These are phyloP conservation scores for Setipinna tenuifilis DNA, from an alignment of 2,797 vertebrate species.

Conservation along the genomic window DNA sequence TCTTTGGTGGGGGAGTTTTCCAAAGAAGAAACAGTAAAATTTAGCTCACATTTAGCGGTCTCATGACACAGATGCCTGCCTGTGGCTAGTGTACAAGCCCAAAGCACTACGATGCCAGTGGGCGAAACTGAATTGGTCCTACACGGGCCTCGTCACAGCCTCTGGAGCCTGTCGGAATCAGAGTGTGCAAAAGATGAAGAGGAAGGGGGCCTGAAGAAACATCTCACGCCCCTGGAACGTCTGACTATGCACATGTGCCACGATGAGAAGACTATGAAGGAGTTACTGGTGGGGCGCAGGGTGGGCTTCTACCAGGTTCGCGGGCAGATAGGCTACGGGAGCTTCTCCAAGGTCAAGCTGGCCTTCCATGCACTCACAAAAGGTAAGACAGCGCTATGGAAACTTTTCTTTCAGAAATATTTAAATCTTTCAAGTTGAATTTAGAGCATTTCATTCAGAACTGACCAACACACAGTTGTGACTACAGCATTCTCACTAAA, in stretches of 20 bases:
- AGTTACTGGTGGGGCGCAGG: constrained; percentile 88
- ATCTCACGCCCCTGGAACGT: constrained; percentile 85
- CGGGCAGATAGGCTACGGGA: constrained; percentile 91
- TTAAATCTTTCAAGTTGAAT: too few species aligned
- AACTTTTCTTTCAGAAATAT: background rate
- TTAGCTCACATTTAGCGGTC: too few species aligned
- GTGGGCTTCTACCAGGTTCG: constrained; percentile 93
- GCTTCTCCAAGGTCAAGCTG: constrained; percentile 94
- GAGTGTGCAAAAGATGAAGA: constrained; percentile 70
- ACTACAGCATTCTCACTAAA: too few species aligned
- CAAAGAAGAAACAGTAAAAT: background rate
- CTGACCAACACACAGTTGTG: too few species aligned
- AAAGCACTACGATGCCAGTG: constrained; percentile 71
- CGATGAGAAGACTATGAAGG: constrained; percentile 86
- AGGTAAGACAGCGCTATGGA: constrained; percentile 74
- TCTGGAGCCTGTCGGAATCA: constrained; percentile 78
- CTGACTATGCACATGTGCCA: constrained; percentile 87
- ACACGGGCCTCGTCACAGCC: constrained; percentile 67
- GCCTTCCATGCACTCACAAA: constrained; percentile 90
- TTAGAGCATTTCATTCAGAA: too few species aligned
- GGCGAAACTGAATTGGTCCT: constrained; percentile 68
- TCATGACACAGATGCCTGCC: background rate
- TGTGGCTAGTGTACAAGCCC: background rate
- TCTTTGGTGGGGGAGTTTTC: background rate
- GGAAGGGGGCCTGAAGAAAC: constrained; percentile 56